Percentiles rank a stretch among this genome's conserved stretches.
phyloP scores from a whole-genome alignment of 2,113 vertebrate species.

The Cinclus mexicanus region DNA sequence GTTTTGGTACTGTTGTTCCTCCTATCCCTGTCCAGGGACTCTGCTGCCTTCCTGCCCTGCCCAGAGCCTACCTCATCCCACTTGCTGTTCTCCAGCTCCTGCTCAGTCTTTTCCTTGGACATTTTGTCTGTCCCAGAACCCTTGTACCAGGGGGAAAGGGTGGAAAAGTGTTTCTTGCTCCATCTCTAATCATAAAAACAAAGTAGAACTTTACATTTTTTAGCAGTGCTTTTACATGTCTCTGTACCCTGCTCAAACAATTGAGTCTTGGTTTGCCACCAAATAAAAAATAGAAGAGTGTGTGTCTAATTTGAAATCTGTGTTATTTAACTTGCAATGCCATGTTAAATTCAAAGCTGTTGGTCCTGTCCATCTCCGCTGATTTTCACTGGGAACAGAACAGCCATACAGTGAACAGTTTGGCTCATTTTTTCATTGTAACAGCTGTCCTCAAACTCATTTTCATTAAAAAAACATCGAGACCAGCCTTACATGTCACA shows the following conservation, averaged over 20 bases:
- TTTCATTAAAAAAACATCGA: not conserved
- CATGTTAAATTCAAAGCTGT: not conserved
- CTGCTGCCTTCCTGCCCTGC: not conserved
- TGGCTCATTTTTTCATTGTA: not conserved
- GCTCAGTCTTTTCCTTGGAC: not conserved
- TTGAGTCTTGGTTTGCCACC: not conserved
- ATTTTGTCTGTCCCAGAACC: not conserved
- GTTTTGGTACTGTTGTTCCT: not conserved
- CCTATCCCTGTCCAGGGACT: fast-evolving
- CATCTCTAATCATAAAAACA: not conserved
- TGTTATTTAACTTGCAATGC: not conserved
- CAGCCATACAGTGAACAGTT: not conserved
- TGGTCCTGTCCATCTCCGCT: not conserved
- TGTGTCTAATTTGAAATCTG: not conserved
- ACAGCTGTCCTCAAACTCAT: not conserved
- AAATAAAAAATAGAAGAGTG: not conserved
- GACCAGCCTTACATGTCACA: not conserved
- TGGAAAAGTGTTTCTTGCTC: not conserved
- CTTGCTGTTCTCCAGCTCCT: not conserved
- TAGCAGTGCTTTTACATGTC: not conserved
- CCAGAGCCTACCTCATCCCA: not conserved
- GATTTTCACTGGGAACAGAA: not conserved
- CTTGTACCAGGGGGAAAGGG: not conserved
- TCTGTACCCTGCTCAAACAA: not conserved
- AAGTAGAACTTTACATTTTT: not conserved